Evolutionary conservation across 2,888 invertebrate species (phyloP).

Genomic region (Drosophila greeni): DNA sequence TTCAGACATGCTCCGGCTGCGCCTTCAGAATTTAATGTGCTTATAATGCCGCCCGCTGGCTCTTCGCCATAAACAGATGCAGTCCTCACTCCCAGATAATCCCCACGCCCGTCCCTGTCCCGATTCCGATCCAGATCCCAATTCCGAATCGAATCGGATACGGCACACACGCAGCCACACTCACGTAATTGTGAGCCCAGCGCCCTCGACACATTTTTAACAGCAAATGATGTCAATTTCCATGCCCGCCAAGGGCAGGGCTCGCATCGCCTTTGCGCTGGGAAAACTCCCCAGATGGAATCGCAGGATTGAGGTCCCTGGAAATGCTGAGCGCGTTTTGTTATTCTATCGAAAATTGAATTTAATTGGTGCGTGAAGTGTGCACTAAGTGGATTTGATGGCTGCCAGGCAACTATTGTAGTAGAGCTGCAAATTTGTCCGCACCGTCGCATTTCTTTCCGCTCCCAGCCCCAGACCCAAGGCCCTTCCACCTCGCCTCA

Average conservation of each 20-base stretch:
- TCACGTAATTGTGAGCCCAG: conserved; percentile 51
- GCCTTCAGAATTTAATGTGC: conserved; percentile 74
- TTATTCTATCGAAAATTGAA: conserved; percentile 58
- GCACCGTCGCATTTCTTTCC: conserved; percentile 1
- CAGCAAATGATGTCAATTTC: conserved; percentile 71
- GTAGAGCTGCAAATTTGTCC: conserved; percentile 30
- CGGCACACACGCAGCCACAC: conserved; percentile 56
- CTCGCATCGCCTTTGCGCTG: not conserved
- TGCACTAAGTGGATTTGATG: conserved; percentile 49
- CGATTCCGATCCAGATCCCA: conserved; percentile 2
- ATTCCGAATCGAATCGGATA: conserved; percentile 55
- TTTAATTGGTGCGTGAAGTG: conserved; percentile 72
- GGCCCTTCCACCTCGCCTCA: conserved; percentile 35
- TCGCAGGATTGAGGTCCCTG: conserved; percentile 4
- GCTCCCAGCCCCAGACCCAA: not conserved
- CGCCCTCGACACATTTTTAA: conserved; percentile 63
- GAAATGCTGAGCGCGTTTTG: conserved; percentile 41
- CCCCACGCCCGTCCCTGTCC: not conserved
- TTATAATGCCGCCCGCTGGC: conserved; percentile 74
- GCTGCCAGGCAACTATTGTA: conserved; percentile 58
- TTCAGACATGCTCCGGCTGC: conserved; percentile 66
- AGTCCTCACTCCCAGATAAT: conserved; percentile 30
- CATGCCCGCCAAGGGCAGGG: conserved; percentile 34
- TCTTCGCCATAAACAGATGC: conserved; percentile 57
- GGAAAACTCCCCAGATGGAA: conserved; percentile 26